Evolutionary conservation across 1,140 invertebrate species (phyloP), one percentile per base, ranked within the genome.

Genomic region (Delia radicum): DNA sequence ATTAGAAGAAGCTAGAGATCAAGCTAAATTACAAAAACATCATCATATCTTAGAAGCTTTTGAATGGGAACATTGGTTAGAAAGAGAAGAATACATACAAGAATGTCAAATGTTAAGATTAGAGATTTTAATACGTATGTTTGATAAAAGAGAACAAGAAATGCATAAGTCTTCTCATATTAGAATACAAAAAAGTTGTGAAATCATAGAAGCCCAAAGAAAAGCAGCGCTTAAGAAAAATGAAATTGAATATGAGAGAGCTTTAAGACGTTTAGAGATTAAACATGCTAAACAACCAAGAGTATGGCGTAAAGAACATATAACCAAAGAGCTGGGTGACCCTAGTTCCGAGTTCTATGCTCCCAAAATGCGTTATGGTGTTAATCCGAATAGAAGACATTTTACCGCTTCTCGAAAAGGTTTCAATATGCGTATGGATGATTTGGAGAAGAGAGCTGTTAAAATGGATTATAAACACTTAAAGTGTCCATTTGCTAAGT

Each of bases 91-190:
- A 86, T 89, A 90, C 79, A 90, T 92, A 77, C 87, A 91, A 79
- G 88, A 88, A 42, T 87, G 90, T 75, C 89, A 90, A 79, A 86
- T 90, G 78, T 79, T 89, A 71, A 85, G 90, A 15, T 80, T 91
- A 73, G 82, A 90, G 75, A 81, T 90, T n/a, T 86, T 89, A 4
- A 84, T 88, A 55, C 82, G 89, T 28, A 84, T 86, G 80, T 83
- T 86, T 24, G 79, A 83, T 61, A 80, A 81, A 42, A 76, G 85
- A 4, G 85, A 88, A 37, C 75, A 81, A 62, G 79, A 87, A 46
- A 82, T 86, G 29, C 83, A 86, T 12, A 78, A 55, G 74, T 79
- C 87, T 77, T 85, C 82, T 24, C 82, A 87, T 10, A 75, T 81
- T 13, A 87, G 88, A 71, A 83, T 89, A 46, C 86, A 88, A 29